phyloP scores from a whole-genome alignment of 1,140 invertebrate genomes.

The Chionoecetes opilio region DNA sequence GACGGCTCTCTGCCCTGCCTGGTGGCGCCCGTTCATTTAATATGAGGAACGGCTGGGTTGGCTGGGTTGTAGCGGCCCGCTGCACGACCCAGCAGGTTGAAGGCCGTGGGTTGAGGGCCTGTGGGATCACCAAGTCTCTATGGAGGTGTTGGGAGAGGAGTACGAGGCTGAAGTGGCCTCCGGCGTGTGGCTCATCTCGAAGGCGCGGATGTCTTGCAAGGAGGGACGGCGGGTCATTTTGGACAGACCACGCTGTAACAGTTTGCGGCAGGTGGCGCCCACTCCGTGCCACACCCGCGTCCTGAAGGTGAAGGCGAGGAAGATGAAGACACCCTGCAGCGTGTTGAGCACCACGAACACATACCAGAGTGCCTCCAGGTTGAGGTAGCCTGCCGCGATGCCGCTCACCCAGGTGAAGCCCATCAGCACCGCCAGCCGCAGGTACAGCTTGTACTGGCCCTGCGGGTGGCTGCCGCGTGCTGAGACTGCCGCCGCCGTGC shows the following conservation, averaged over 20 bases:
- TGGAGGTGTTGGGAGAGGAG: slow-evolving; percentile 11
- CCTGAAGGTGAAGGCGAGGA: slow-evolving; percentile 86
- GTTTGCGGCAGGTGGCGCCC: neutral
- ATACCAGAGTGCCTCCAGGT: slow-evolving; percentile 84
- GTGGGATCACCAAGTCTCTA: neutral
- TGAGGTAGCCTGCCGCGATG: slow-evolving; percentile 85
- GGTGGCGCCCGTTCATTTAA: too few species aligned
- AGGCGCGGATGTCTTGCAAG: neutral
- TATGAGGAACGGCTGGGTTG: too few species aligned
- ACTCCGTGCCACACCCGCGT: slow-evolving; percentile 69
- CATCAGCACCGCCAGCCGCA: slow-evolving; percentile 86
- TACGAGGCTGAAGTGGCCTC: neutral
- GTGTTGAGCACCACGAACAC: slow-evolving; percentile 86
- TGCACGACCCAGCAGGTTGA: too few species aligned
- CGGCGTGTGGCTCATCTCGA: slow-evolving; percentile 37
- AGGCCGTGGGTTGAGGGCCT: neutral
- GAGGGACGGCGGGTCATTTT: neutral
- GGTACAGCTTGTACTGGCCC: slow-evolving; percentile 86
- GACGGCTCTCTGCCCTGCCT: too few species aligned
- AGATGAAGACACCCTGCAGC: slow-evolving; percentile 87
- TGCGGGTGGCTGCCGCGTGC: slow-evolving; percentile 78
- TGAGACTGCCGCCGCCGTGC: slow-evolving; percentile 82
- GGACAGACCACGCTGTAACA: slow-evolving; percentile 38
- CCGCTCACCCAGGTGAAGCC: slow-evolving; percentile 86
- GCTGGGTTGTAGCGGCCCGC: too few species aligned